Evolutionary conservation across 1,140 invertebrate species (phyloP).

Genomic region (Eriocheir sinensis): DNA sequence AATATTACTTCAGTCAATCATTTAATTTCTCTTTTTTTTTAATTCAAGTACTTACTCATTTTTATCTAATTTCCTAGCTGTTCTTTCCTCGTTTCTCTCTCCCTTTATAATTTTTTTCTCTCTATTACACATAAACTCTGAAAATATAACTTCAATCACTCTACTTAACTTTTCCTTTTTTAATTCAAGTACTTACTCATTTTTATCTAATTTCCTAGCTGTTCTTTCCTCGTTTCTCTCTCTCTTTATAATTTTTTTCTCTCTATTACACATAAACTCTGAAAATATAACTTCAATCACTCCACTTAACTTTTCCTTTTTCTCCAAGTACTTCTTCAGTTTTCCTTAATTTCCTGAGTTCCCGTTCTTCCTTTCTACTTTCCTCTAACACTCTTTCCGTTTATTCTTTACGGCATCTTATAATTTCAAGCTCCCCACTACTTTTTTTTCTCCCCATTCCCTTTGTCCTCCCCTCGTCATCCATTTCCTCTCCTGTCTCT

Average conservation of each 20-base stretch:
- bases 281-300: neutral
- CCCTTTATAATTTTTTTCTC: neutral
- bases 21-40: neutral
- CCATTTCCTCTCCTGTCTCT: neutral
- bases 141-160: neutral
- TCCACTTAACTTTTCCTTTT: neutral
- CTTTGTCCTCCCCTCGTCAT: neutral
- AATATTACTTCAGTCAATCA: neutral
- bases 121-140: neutral
- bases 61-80: neutral
- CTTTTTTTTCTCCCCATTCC: constrained; percentile 11
- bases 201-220: neutral
- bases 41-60: neutral
- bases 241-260: neutral
- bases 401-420: neutral
- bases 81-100: neutral
- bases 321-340: neutral
- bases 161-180: constrained; percentile 7
- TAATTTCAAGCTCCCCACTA: neutral
- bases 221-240: neutral
- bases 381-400: neutral
- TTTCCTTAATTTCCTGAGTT: neutral
- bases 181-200: neutral
- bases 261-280: neutral
- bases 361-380: neutral